These are phyloP conservation scores for Pelvicachromis taeniatus DNA, from an alignment of 2,113 vertebrate species.

Conservation along the genomic window DNA sequence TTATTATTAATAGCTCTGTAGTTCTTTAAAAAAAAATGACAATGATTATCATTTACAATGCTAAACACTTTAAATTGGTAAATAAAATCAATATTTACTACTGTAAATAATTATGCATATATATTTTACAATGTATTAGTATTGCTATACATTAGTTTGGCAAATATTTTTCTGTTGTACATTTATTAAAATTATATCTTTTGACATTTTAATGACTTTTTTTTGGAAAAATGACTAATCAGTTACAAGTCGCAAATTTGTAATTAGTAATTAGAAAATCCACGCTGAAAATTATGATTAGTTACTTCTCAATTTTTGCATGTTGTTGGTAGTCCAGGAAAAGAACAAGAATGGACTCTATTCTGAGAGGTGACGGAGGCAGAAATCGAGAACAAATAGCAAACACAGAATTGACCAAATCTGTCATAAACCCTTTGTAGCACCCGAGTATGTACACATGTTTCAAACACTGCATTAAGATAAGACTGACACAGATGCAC, in stretches of 20 bases:
- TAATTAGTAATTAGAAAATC: not conserved
- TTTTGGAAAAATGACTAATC: not conserved
- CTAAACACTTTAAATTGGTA: not conserved
- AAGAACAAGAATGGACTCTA: not conserved
- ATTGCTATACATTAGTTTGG: not conserved
- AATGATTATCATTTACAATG: not conserved
- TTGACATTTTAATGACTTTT: not conserved
- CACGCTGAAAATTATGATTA: not conserved
- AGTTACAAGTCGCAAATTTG: not conserved
- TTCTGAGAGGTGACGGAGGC: not conserved
- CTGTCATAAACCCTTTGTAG: not conserved
- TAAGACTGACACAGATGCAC: not conserved
- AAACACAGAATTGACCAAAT: not conserved
- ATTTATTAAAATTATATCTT: not conserved
- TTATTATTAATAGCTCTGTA: not conserved
- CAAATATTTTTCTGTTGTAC: not conserved
- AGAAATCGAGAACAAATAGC: not conserved
- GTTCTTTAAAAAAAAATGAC: not conserved
- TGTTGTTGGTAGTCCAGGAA: not conserved
- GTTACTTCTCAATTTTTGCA: not conserved
- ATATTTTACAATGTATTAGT: not conserved
- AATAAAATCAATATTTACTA: not conserved
- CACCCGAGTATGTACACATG: not conserved
- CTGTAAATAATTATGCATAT: not conserved
- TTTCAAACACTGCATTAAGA: not conserved